A percentile compares a stretch with the other conserved stretches of the same genome.
Evolutionary conservation across 2,888 invertebrate genomes (phyloP).

Genomic region (Chalcosyrphus nemorum): DNA sequence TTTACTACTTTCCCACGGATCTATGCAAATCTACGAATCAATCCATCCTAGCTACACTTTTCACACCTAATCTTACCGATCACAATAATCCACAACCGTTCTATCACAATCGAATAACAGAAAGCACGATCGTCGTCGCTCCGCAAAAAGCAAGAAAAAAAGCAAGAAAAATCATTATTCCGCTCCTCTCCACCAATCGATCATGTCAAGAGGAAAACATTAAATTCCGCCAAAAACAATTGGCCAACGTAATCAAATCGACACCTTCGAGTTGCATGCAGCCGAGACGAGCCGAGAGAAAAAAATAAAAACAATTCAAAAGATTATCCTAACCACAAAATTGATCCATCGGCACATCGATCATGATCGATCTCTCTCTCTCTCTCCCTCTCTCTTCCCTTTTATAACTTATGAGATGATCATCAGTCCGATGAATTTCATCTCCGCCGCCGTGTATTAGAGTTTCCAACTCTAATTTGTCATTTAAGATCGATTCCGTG

Average conservation of each 20-base stretch:
- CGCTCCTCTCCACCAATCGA: slow-evolving; percentile 24
- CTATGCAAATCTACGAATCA: slow-evolving; percentile 28
- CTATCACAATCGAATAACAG: slow-evolving; percentile 44
- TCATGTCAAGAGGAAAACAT: slow-evolving; percentile 26
- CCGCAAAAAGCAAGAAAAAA: no score
- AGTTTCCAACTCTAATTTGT: slow-evolving; percentile 65
- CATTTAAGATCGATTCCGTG: slow-evolving; percentile 73
- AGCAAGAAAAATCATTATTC: slow-evolving; percentile 59
- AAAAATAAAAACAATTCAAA: slow-evolving; percentile 57
- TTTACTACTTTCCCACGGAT: slow-evolving; percentile 48
- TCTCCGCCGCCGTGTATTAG: not conserved
- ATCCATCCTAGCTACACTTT: slow-evolving; percentile 49
- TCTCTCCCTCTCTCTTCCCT: slow-evolving; percentile 28
- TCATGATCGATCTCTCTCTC: slow-evolving; percentile 56
- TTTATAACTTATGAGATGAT: slow-evolving; percentile 39
- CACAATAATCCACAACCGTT: slow-evolving; percentile 39
- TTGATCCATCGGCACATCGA: slow-evolving; percentile 66
- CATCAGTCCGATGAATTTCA: slow-evolving; percentile 27
- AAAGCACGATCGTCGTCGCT: slow-evolving; percentile 59
- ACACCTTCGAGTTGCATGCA: slow-evolving; percentile 50
- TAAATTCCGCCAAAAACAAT: slow-evolving; percentile 68
- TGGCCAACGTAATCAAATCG: slow-evolving; percentile 71
- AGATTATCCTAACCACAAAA: slow-evolving; percentile 71
- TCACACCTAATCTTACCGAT: slow-evolving; percentile 58
- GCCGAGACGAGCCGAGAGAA: no score